Evolutionary conservation across 2,113 vertebrate species (phyloP).

Genomic region (Isurus oxyrinchus): DNA sequence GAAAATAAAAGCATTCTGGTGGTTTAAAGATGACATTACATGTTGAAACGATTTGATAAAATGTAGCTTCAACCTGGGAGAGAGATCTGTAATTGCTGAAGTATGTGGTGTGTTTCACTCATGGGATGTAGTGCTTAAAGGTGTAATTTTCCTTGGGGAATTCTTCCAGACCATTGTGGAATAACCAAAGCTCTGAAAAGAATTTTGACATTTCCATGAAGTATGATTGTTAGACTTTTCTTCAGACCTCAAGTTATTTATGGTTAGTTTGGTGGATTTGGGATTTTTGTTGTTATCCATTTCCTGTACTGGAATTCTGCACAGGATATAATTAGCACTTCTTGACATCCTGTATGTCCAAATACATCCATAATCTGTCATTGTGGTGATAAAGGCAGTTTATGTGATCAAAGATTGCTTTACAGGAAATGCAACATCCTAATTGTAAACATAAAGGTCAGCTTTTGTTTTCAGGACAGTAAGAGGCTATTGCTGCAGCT

Average conservation of each 20-base stretch:
- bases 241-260: not conserved
- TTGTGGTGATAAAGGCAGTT: not conserved
- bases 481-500: not conserved
- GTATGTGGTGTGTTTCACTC: not conserved
- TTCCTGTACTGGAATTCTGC: not conserved
- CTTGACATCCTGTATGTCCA: not conserved
- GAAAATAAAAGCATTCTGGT: not conserved
- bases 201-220: not conserved
- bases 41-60: not conserved
- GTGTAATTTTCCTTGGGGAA: not conserved
- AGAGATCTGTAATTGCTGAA: not conserved
- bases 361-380: conserved; percentile 10
- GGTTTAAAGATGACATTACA: not conserved
- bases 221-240: not conserved
- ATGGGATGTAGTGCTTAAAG: not conserved
- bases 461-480: not conserved
- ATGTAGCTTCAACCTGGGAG: not conserved
- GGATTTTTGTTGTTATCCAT: not conserved
- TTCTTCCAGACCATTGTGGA: not conserved
- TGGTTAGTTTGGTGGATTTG: not conserved
- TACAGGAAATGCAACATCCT: conserved; percentile 7
- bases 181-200: not conserved
- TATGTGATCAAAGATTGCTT: not conserved
- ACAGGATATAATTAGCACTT: conserved; percentile 22
- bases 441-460: conserved; percentile 6